A percentile compares a stretch with the other conserved stretches of the same genome.
Evolutionary conservation across 2,888 invertebrate species (phyloP).

Genomic region (Drosophila histrio): DNA sequence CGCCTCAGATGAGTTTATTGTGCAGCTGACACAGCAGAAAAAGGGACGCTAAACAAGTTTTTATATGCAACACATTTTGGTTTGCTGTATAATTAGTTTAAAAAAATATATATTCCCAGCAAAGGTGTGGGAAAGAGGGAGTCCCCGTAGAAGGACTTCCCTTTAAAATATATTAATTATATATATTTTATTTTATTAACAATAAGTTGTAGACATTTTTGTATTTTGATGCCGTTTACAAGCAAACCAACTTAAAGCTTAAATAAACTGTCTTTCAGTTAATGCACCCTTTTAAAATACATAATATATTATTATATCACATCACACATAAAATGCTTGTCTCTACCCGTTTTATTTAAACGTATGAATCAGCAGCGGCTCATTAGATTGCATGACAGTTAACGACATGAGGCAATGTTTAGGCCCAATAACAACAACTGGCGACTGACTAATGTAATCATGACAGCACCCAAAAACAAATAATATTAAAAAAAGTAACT

Average conservation of each 20-base stretch:
- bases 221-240: background rate
- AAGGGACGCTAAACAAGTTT: constrained; percentile 27
- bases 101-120: background rate
- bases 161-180: background rate
- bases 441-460: constrained; percentile 21
- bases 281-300: background rate
- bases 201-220: background rate
- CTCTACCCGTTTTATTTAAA: background rate
- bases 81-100: background rate
- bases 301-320: constrained; percentile 14
- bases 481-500: constrained; percentile 5
- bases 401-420: constrained; percentile 19
- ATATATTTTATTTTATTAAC: background rate
- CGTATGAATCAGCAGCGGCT: constrained; percentile 45
- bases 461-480: constrained; percentile 19
- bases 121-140: background rate
- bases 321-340: background rate
- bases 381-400: constrained; percentile 63
- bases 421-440: constrained; percentile 25
- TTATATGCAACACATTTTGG: background rate
- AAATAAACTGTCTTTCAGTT: background rate
- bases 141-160: background rate
- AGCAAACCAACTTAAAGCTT: background rate
- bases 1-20: constrained; percentile 1
- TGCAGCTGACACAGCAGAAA: constrained; percentile 16